Conservation (phyloP, 1,140 invertebrate species). For the Papilio polyxenes region DNA sequence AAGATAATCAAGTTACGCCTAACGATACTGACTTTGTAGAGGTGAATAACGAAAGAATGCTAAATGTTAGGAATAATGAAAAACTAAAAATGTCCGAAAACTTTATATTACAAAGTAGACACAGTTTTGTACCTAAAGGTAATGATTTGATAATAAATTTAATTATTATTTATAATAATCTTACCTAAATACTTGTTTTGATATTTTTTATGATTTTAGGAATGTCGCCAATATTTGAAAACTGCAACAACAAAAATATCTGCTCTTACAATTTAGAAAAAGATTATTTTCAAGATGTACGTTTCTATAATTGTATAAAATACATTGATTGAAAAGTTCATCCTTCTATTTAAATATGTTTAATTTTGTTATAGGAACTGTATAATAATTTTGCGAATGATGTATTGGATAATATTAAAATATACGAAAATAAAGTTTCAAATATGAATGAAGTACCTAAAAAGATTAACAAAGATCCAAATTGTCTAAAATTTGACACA, state of each 20-base stretch:
- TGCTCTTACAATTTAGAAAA: constrained; percentile 49
- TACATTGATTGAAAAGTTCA: too few relatives aligned
- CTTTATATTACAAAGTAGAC: constrained; percentile 61
- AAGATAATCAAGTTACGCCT: neutral
- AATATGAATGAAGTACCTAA: constrained; percentile 50
- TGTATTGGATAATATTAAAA: constrained; percentile 54
- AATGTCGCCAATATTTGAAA: constrained; percentile 65
- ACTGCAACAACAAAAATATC: constrained; percentile 47
- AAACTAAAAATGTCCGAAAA: constrained; percentile 3
- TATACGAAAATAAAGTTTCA: constrained; percentile 60
- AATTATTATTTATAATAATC: neutral
- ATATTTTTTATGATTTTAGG: constrained; percentile 51
- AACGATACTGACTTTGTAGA: neutral
- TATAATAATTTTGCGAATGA: constrained; percentile 64
- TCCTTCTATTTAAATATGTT: constrained; percentile 6
- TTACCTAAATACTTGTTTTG: constrained; percentile 23
- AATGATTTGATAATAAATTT: neutral
- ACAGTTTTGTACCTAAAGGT: constrained; percentile 70
- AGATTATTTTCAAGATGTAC: constrained; percentile 66
- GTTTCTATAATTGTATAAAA: constrained; percentile 35
- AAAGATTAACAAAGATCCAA: constrained; percentile 55
- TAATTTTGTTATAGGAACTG: constrained; percentile 55
- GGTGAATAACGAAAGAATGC: neutral
- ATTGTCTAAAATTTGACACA: constrained; percentile 58
- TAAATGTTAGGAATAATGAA: neutral